Evolutionary conservation across 2,888 invertebrate species (phyloP).

Genomic region (Nomada ferruginata): DNA sequence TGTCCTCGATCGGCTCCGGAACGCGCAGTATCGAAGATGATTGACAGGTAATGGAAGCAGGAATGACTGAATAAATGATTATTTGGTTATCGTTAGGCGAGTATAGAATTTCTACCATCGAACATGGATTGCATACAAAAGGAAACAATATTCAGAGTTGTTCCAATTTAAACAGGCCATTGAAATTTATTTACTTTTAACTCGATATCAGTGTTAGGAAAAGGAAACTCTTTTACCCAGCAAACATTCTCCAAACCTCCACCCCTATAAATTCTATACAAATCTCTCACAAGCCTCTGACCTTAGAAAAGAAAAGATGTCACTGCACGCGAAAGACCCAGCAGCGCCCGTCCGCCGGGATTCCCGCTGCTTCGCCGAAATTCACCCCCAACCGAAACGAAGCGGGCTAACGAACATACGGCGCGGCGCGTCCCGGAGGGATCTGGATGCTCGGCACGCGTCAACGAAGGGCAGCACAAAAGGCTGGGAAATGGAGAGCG

Average conservation of each 20-base stretch:
- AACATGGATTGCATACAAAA: not conserved
- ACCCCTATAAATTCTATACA: too few species aligned
- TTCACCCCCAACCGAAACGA: conserved; percentile 42
- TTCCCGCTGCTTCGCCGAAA: conserved; percentile 50
- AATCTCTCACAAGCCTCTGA: too few species aligned
- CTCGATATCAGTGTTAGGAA: too few species aligned
- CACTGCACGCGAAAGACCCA: not conserved
- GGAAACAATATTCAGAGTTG: not conserved
- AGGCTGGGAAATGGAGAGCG: conserved; percentile 79
- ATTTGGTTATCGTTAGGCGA: not conserved
- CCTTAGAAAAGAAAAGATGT: not conserved
- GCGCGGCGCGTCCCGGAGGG: conserved; percentile 62
- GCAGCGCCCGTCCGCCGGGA: not conserved
- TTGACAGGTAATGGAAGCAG: conserved; percentile 44
- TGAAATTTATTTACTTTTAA: too few species aligned
- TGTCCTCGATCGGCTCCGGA: conserved; percentile 46
- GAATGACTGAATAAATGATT: conserved; percentile 6
- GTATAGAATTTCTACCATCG: not conserved
- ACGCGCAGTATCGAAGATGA: conserved; percentile 42
- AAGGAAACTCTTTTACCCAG: not conserved
- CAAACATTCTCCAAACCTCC: not conserved
- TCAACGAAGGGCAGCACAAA: conserved; percentile 75
- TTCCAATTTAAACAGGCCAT: too few species aligned
- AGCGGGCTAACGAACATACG: conserved; percentile 68
- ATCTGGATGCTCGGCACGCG: conserved; percentile 71